phyloP scores from a whole-genome alignment of 2,113 vertebrate genomes.

The Prunella fulvescens region DNA sequence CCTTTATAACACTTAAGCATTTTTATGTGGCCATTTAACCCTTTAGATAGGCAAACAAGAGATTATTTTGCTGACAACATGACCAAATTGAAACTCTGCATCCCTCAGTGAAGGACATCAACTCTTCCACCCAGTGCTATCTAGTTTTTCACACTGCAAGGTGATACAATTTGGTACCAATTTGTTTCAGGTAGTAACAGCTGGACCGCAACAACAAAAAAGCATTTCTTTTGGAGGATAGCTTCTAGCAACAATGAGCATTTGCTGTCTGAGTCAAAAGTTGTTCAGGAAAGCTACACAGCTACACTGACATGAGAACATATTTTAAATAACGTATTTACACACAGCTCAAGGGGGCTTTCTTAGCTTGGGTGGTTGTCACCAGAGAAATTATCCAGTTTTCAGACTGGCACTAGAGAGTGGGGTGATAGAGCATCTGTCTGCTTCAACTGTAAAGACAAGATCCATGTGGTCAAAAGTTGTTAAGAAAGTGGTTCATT shows the following conservation, averaged over 20 bases:
- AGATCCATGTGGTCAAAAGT: background rate
- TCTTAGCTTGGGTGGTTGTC: background rate
- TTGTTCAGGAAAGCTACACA: background rate
- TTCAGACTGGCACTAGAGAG: background rate
- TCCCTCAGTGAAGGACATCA: background rate
- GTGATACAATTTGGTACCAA: background rate
- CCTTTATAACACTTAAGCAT: background rate
- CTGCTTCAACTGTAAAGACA: background rate
- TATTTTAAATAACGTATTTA: background rate
- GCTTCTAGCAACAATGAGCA: background rate
- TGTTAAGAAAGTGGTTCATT: background rate
- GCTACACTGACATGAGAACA: background rate
- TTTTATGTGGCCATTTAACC: background rate
- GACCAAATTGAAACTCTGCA: background rate
- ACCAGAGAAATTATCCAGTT: background rate
- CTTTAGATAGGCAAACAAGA: background rate
- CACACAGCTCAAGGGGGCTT: background rate
- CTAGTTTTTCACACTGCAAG: background rate
- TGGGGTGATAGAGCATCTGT: background rate
- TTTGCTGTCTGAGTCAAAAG: background rate
- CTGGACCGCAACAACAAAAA: background rate
- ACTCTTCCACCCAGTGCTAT: background rate
- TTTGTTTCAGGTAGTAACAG: background rate
- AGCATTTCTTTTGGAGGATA: background rate
- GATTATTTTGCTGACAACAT: background rate